A percentile compares a stretch with the other conserved stretches of the same genome.
Conservation (phyloP, 2,888 invertebrate species). For the Drosophila mulleri region DNA sequence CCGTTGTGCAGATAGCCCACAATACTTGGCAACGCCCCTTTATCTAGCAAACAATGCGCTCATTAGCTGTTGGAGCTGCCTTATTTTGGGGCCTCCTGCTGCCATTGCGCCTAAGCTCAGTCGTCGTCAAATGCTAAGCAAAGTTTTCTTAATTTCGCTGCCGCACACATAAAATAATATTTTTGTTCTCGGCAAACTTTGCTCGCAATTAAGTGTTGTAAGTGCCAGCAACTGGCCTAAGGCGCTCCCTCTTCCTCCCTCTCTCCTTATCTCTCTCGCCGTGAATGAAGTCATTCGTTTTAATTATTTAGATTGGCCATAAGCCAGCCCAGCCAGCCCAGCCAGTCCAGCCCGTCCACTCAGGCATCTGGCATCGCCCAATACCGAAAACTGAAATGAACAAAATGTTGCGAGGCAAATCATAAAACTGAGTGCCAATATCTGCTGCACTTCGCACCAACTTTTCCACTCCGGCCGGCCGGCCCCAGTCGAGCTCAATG, state of each 20-base stretch:
- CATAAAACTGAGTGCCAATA: slow-evolving; percentile 51
- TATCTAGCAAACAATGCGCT: slow-evolving; percentile 75
- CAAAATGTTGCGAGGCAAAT: slow-evolving; percentile 22
- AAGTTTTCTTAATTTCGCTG: slow-evolving; percentile 72
- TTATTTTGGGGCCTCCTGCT: slow-evolving; percentile 21
- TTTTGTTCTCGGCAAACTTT: slow-evolving; percentile 72
- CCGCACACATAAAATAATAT: slow-evolving; percentile 72
- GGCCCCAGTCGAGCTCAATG: background rate
- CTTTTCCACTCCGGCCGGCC: slow-evolving; percentile 45
- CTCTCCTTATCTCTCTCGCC: background rate
- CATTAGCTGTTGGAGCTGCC: slow-evolving; percentile 64
- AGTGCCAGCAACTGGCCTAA: slow-evolving; percentile 48
- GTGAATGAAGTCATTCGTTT: slow-evolving; percentile 66
- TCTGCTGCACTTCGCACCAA: slow-evolving; percentile 38
- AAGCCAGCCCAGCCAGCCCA: slow-evolving; percentile 9
- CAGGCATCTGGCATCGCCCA: slow-evolving; percentile 9
- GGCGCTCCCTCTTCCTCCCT: background rate
- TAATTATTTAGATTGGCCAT: slow-evolving; percentile 68
- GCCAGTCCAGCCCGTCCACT: background rate
- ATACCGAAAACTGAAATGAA: slow-evolving; percentile 3
- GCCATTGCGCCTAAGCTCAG: slow-evolving; percentile 16
- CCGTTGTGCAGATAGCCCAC: slow-evolving; percentile 11
- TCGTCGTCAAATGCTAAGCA: slow-evolving; percentile 28
- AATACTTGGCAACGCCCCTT: slow-evolving; percentile 19
- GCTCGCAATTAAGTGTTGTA: slow-evolving; percentile 68